Percentiles rank a stretch among this genome's conserved stretches.
These are phyloP conservation scores for Melanotaenia nigrans DNA, from an alignment of 2,797 vertebrate species.

Conservation along the genomic window DNA sequence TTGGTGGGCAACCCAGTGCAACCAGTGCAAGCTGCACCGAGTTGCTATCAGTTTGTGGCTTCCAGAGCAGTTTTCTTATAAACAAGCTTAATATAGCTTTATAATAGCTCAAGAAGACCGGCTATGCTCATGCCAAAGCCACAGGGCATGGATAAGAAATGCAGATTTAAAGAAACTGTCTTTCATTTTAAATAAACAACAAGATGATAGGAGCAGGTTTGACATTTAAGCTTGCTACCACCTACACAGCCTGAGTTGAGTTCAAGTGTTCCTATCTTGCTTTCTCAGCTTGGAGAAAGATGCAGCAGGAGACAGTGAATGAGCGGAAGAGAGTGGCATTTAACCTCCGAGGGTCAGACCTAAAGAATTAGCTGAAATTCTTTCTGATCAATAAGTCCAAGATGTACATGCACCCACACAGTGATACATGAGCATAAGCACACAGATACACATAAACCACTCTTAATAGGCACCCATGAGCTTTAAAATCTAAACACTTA, in stretches of 20 bases:
- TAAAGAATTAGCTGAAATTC: slow-evolving; percentile 92
- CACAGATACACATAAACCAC: slow-evolving; percentile 34
- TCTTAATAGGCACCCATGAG: slow-evolving; percentile 41
- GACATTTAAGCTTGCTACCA: slow-evolving; percentile 67
- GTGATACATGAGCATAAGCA: slow-evolving; percentile 65
- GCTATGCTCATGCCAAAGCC: slow-evolving; percentile 55
- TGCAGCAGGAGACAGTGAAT: slow-evolving; percentile 31
- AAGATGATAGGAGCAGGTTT: slow-evolving; percentile 64
- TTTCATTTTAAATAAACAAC: slow-evolving; percentile 74
- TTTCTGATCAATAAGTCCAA: slow-evolving; percentile 89
- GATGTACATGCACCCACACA: slow-evolving; percentile 77
- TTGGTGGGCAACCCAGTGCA: too few species aligned
- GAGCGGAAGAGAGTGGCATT: slow-evolving; percentile 73
- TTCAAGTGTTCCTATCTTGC: slow-evolving; percentile 73
- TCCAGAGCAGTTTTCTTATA: slow-evolving; percentile 47
- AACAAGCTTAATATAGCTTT: slow-evolving; percentile 24
- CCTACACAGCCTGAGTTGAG: slow-evolving; percentile 65
- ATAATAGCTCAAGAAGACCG: slow-evolving; percentile 51
- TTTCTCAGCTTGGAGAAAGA: slow-evolving; percentile 43
- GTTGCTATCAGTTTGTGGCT: slow-evolving; percentile 51
- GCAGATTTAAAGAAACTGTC: slow-evolving; percentile 61
- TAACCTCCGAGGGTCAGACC: slow-evolving; percentile 91
- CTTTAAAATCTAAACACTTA: slow-evolving; percentile 46
- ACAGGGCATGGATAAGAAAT: slow-evolving; percentile 65
- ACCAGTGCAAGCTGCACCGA: too few species aligned